A percentile compares a stretch with the other conserved stretches of the same genome.
These are phyloP conservation scores for zebrafish (Danio rerio) DNA, from an alignment of 2,113 vertebrate genomes.

Conservation along the genomic window GRCz12tu NC_133176.1:42686501-42687000, in stretches of 20 bases:
- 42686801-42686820: conserved; percentile 5
- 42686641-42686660: no score
- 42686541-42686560: no score
- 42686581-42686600: no score
- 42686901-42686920: conserved; percentile 45
- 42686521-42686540: no score
- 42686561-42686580: no score
- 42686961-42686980: conserved; percentile 54
- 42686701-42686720: no score
- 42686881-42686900: conserved; percentile 44
- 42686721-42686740: background rate
- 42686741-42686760: background rate
- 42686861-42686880: conserved; percentile 40
- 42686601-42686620: no score
- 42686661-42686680: no score
- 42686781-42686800: background rate
- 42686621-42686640: no score
- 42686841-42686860: conserved; percentile 26
- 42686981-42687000: conserved; percentile 46
- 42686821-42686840: conserved; percentile 13
- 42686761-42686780: background rate
- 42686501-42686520: no score
- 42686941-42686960: conserved; percentile 46
- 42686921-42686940: conserved; percentile 47
- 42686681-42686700: no score